These are phyloP conservation scores for Synchiropus splendidus DNA, from an alignment of 2,113 vertebrate genomes.

Conservation along the genomic window DNA sequence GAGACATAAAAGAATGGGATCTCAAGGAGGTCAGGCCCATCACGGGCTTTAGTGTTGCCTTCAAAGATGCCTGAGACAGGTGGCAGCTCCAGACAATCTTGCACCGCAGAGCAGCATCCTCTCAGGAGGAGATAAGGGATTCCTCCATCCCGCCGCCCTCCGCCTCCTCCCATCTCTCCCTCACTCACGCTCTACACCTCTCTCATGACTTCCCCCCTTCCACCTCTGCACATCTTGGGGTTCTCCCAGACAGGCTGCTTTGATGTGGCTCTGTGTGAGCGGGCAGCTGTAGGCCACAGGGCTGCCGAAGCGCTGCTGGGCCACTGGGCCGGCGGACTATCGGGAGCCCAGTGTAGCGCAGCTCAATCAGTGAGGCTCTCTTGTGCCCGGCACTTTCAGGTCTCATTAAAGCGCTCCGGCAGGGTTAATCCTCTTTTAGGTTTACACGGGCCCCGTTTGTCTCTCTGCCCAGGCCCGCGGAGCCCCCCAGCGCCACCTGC, in stretches of 20 bases:
- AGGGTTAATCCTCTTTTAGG: constrained; percentile 91
- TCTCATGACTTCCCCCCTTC: constrained; percentile 8
- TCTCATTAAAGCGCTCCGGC: constrained; percentile 82
- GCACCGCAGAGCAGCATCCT: constrained; percentile 79
- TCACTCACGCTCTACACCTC: too few species aligned
- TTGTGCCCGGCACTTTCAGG: constrained; percentile 77
- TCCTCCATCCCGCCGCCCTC: constrained; percentile 78
- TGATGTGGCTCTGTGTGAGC: constrained; percentile 86
- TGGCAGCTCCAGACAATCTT: constrained; percentile 97
- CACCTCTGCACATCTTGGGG: constrained; percentile 25
- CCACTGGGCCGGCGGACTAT: constrained; percentile 59
- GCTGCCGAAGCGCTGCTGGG: constrained; percentile 38
- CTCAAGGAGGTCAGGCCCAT: constrained; percentile 97
- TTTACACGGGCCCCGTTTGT: constrained; percentile 81
- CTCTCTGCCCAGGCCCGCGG: constrained; percentile 59
- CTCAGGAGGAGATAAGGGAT: constrained; percentile 90
- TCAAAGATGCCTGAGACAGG: constrained; percentile 99
- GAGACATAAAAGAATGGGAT: constrained; percentile 95
- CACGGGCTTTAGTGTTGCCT: constrained; percentile 90
- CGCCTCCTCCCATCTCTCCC: constrained; percentile 13
- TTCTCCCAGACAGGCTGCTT: constrained; percentile 67
- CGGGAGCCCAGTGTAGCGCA: constrained; percentile 73
- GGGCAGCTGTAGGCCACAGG: constrained; percentile 55
- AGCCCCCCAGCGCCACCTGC: constrained; percentile 69
- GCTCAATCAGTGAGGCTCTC: constrained; percentile 65